Evolutionary conservation across 2,888 invertebrate genomes (phyloP), one percentile per base, ranked within the genome.

Genomic region (Ypsolopha scabrella): DNA sequence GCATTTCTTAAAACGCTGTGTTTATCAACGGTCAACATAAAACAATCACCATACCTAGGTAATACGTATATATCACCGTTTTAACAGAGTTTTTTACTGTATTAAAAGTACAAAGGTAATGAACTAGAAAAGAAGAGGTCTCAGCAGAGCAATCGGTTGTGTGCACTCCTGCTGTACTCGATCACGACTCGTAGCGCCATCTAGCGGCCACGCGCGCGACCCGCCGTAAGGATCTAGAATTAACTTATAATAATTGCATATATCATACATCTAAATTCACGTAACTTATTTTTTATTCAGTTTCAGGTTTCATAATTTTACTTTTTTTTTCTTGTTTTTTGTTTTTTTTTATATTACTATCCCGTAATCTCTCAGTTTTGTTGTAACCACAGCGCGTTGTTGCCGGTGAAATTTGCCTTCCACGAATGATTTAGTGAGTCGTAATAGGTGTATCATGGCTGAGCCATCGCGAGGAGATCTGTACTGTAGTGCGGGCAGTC

Each of bases 331-430:
- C 88, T 72, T 75, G 58, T 1, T 59, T 71, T 75, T 78, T 77
- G 67, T 64, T 59, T 60, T 58, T 60, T 60, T 61, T 65, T 78
- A 72, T 79, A 80, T n/a, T n/a, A 24, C 82, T 80, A 76, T 86
- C 80, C 80, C 85, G 80, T 88, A 88, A 88, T 87, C 88, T 87
- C 87, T 88, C 81, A 65, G 71, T 67, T 87, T 83, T 81, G 83
- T 87, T 80, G 71, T 73, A 72, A 72, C 80, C 80, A 78, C 80
- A 76, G 75, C 79, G 71, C 83, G 88, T 89, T 89, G 89, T 90
- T 90, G 89, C 89, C 89, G 88, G 89, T 89, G 89, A 89, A 89
- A 89, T 89, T 87, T 90, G 89, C 89, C 89, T 90, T 89, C 86
- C 88, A 89, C 89, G 83, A 88, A 82, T 78, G 77, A 81, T 80